These are phyloP conservation scores for Drosophila lacertosa DNA, from an alignment of 1,140 invertebrate genomes.

Conservation along the genomic window DNA sequence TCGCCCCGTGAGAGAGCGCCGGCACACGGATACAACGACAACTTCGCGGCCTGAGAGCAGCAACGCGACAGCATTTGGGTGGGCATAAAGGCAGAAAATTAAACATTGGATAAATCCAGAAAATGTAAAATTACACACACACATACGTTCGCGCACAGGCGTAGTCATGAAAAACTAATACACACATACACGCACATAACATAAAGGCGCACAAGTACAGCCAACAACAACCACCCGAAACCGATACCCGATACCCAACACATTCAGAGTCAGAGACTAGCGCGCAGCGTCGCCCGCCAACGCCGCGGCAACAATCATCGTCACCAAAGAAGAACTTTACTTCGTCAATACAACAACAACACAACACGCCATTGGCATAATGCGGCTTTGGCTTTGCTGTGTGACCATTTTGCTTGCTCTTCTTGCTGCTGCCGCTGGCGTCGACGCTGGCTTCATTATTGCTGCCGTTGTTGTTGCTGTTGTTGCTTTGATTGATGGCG, in stretches of 20 bases:
- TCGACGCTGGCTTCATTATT: constrained; percentile 15
- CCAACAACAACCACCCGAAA: constrained; percentile 54
- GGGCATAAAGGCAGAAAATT: constrained; percentile 73
- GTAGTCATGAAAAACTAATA: constrained; percentile 73
- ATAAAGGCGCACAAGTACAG: constrained; percentile 47
- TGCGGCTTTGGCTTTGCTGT: constrained; percentile 40
- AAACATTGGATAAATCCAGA: constrained; percentile 82
- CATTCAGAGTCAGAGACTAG: constrained; percentile 36
- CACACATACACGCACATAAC: constrained; percentile 41
- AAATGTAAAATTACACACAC: constrained; percentile 78
- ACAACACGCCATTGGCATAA: constrained; percentile 30
- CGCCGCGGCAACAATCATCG: constrained; percentile 70
- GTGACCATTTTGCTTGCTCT: constrained; percentile 54
- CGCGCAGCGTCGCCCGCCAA: constrained; percentile 45
- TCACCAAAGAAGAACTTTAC: constrained; percentile 78
- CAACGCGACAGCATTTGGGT: constrained; percentile 57
- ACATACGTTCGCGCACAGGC: constrained; percentile 31
- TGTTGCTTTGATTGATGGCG: constrained; percentile 77
- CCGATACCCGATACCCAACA: constrained; percentile 56
- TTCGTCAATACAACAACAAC: constrained; percentile 76
- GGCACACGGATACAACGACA: constrained; percentile 16
- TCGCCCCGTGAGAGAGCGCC: constrained; percentile 61
- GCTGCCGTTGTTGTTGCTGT: constrained; percentile 51
- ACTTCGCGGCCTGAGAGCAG: constrained; percentile 37
- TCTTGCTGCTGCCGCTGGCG: constrained; percentile 46